Evolutionary conservation across 2,797 vertebrate genomes (phyloP), one percentile per base, ranked within the genome.

Genomic region (Chelidonichthys spinosus): DNA sequence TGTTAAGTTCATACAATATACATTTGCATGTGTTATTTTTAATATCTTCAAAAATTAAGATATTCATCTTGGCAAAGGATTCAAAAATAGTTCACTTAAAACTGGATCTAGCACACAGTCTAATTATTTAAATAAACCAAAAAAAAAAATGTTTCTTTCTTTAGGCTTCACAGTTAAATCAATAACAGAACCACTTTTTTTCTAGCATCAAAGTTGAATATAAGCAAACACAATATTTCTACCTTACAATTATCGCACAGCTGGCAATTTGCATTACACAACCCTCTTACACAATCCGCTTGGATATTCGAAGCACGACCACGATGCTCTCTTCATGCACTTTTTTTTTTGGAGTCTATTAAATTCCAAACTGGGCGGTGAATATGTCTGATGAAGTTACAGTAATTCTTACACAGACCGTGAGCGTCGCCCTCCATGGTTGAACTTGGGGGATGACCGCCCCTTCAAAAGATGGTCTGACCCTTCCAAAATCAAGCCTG

Each of bases 401-500:
- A 81, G 72, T 90, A 55, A 82, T 84, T 81, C 79, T 87, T 47
- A 14, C 77, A 37, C 78, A 60, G 79, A 69, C 53, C 46, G 17
- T 36, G 76, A 81, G 44, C 59, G 11, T 33, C 61, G 69, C 52
- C 71, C 75, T 86, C 76, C 60, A 64, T 36, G 71, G 56, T 69
- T 61, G 39, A 90, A 92, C 88, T 89, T 89, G 87, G 79, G 25
- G 68, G 84, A 90, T 82, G 90, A 87, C 85, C 74, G 63, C 81
- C 79, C 74, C 86, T 89, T 91, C 79, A 87, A 87, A 90, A 81
- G 89, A 88, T 87, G 85, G 76, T 84, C 90, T 93, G 92, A 90
- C 91, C 91, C 85, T 80, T 92, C 89, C 85, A 85, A 87, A 94
- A 94, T 94, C 93, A 95, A 94, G 93, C 93, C 91, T 94, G 93